Base-by-base conservation (phyloP, 2,888 invertebrate species). In the Holacanthella duospinosa region DNA sequence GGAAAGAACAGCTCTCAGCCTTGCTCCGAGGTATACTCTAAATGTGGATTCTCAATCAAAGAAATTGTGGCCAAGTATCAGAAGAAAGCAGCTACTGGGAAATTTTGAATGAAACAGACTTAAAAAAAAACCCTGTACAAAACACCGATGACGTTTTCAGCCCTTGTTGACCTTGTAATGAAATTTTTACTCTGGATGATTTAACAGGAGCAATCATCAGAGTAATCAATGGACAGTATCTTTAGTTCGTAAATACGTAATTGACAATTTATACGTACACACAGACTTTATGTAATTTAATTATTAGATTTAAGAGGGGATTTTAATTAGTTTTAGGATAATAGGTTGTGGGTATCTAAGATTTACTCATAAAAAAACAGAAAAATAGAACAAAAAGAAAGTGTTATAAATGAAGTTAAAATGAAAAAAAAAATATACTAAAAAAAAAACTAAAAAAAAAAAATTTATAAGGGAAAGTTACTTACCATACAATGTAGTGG, bases 31-130 rank as follows among this genome's bases (percentile, higher is more conserved):
- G 54, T 67, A 26, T 73, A 71, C 58, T 44, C 67, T 6, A 55
- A 63, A 24, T 73, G 73, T 64, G 66, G 67, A 43, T 73, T 71
- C 66, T 71, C 73, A 53, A 67, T 71, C 67, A 73, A 71, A 64
- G 71, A 73, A 54, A 66, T 70, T 19, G 59, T 71, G 60, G 64
- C 63, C 44, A 69, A 68, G 59, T 64, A 62, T 29, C 28, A 62
- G 27, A 66, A 66, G 55, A 62, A 59, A 54, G 60, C 66, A 27
- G 65, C 61, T n/a, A 25, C 59, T 9, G 64, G 59, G 56, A 68
- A 68, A 27, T 55, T 55, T 21, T 55, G 27, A 55, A 55, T 57
- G n/a, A n/a, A n/a, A n/a, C n/a, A n/a, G n/a, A n/a, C n/a, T 2
- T 55, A n/a, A 3, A 27, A 55, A 12, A 6, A 24, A 24, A 24